Evolutionary conservation across 2,888 invertebrate genomes (phyloP).

Genomic region (Idaea biselata): DNA sequence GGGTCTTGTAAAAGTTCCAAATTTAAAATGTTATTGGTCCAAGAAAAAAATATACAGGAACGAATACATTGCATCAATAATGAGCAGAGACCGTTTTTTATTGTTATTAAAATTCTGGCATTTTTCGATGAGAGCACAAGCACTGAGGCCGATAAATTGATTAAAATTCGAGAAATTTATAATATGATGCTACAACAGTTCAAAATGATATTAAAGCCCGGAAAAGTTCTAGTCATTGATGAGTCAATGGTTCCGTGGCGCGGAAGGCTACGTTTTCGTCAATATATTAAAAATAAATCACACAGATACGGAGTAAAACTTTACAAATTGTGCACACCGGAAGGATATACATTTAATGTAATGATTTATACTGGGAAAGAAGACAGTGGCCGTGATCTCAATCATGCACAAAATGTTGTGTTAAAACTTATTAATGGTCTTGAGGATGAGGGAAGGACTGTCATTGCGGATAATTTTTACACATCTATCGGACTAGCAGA

Average conservation of each 20-base stretch:
- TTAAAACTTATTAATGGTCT: slow-evolving; percentile 20
- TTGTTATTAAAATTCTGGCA: too few species aligned
- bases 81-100: too few species aligned
- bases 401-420: slow-evolving; percentile 19
- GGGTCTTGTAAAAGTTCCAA: slow-evolving; percentile 8
- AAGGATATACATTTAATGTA: slow-evolving; percentile 16
- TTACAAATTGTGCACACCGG: slow-evolving; percentile 29
- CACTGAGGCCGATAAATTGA: too few species aligned
- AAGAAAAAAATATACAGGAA: too few species aligned
- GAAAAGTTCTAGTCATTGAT: slow-evolving; percentile 26
- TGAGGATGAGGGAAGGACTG: slow-evolving; percentile 18
- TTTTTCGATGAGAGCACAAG: too few species aligned
- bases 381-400: too few species aligned
- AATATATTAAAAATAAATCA: slow-evolving; percentile 29
- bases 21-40: slow-evolving; percentile 13
- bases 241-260: slow-evolving; percentile 30
- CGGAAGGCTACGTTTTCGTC: slow-evolving; percentile 28
- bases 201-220: slow-evolving; percentile 29
- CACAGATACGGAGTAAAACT: slow-evolving; percentile 42
- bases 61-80: too few species aligned
- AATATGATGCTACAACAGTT: too few species aligned
- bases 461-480: slow-evolving; percentile 27
- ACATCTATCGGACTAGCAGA: slow-evolving; percentile 20
- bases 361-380: too few species aligned
- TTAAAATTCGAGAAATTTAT: too few species aligned